A percentile compares a stretch with the other conserved stretches of the same genome.
phyloP scores from a whole-genome alignment of 1,140 invertebrate species.

The Trichonephila clavipes region DNA sequence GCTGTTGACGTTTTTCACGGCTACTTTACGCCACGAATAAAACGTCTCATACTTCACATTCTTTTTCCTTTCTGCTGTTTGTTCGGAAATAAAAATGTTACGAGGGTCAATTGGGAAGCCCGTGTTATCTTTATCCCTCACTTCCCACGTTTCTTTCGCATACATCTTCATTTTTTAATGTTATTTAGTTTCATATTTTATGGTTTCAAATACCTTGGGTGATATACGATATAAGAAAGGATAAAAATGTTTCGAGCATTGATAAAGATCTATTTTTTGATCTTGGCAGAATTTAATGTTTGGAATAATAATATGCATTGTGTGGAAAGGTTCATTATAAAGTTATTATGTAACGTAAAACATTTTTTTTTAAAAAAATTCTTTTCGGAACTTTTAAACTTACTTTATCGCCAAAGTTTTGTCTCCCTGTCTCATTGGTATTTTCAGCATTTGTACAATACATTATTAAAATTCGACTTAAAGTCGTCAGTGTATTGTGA shows the following conservation, averaged over 20 bases:
- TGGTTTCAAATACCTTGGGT: not conserved
- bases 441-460: too few relatives aligned
- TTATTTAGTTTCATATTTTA: conserved; percentile 33
- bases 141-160: conserved; percentile 25
- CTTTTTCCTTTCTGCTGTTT: not conserved
- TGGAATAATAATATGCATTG: not conserved
- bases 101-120: not conserved
- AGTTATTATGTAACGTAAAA: not conserved
- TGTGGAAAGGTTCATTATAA: not conserved
- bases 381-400: too few relatives aligned
- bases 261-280: conserved; percentile 18
- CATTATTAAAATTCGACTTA: too few relatives aligned
- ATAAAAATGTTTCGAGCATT: not conserved
- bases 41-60: conserved; percentile 37
- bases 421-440: too few relatives aligned
- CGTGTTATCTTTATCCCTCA: not conserved
- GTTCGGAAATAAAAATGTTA: conserved; percentile 23
- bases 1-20: conserved; percentile 42
- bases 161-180: not conserved
- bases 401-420: too few relatives aligned
- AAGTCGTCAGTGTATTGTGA: too few relatives aligned
- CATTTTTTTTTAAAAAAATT: too few relatives aligned
- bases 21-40: not conserved
- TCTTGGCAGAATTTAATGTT: not conserved
- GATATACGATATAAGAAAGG: conserved; percentile 8